Percentiles rank a stretch among this genome's conserved stretches.
Evolutionary conservation across 2,888 invertebrate genomes (phyloP).

Genomic region (Stenotaenia linearis): DNA sequence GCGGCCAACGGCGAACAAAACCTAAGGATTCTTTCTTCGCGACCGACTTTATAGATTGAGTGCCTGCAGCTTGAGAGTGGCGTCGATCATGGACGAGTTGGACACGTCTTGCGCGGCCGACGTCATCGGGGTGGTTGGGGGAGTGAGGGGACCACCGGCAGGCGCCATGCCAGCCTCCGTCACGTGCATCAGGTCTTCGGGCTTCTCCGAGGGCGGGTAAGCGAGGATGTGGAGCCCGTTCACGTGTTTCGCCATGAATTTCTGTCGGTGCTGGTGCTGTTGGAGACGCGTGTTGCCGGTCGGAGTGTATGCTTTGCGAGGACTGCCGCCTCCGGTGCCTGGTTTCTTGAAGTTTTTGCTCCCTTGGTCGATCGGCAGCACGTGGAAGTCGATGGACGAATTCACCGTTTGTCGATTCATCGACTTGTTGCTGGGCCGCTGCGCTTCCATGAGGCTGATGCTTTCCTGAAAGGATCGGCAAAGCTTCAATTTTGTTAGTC

Average conservation of each 20-base stretch:
- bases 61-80: constrained; percentile 29
- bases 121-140: neutral
- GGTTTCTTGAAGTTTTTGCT: constrained; percentile 22
- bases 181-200: constrained; percentile 8
- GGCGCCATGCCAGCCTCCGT: neutral
- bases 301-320: neutral
- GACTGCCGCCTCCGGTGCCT: neutral
- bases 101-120: neutral
- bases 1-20: neutral
- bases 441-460: constrained; percentile 24
- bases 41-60: constrained; percentile 17
- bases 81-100: constrained; percentile 19
- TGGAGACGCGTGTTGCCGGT: neutral
- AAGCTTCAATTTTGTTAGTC: too few species aligned
- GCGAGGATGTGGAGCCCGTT: constrained; percentile 27
- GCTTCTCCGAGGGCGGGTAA: neutral
- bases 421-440: neutral
- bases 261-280: constrained; percentile 29
- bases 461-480: neutral
- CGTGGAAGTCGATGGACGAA: neutral
- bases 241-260: constrained; percentile 26
- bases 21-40: neutral
- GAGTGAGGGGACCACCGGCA: constrained; percentile 17
- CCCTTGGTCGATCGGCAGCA: constrained; percentile 13
- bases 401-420: neutral